Evolutionary conservation across 2,797 vertebrate genomes (phyloP).

Genomic region (Bryconaethiops microstoma): DNA sequence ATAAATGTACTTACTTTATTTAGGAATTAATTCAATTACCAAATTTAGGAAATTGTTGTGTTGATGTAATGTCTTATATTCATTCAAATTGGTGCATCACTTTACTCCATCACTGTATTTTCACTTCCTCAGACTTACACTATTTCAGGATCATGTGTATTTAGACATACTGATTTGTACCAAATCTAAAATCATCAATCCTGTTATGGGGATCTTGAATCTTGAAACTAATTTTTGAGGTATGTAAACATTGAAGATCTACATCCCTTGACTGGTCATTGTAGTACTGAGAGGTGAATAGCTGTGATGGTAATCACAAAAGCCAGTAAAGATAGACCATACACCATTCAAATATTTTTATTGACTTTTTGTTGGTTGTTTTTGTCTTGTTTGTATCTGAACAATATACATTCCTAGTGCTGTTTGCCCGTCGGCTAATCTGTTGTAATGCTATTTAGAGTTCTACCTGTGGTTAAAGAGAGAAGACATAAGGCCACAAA

Average conservation of each 20-base stretch:
- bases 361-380: neutral
- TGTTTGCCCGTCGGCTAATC: constrained; percentile 21
- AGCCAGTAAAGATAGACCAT: neutral
- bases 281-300: neutral
- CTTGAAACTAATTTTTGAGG: neutral
- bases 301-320: neutral
- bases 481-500: constrained; percentile 53
- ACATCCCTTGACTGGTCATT: neutral
- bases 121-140: neutral
- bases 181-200: neutral
- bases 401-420: neutral
- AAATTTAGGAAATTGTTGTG: too few relatives aligned
- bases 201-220: neutral
- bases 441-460: constrained; percentile 41
- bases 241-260: neutral
- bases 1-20: too few relatives aligned
- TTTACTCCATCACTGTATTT: neutral
- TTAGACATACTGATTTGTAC: neutral
- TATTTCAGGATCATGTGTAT: neutral
- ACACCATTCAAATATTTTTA: constrained; percentile 9
- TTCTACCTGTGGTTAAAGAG: constrained; percentile 45
- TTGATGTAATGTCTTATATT: neutral
- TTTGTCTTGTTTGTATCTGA: constrained; percentile 7
- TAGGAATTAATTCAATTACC: too few relatives aligned
- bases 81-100: neutral